Conservation (phyloP, 2,797 vertebrate genomes). For the Jordanella pulchra region DNA sequence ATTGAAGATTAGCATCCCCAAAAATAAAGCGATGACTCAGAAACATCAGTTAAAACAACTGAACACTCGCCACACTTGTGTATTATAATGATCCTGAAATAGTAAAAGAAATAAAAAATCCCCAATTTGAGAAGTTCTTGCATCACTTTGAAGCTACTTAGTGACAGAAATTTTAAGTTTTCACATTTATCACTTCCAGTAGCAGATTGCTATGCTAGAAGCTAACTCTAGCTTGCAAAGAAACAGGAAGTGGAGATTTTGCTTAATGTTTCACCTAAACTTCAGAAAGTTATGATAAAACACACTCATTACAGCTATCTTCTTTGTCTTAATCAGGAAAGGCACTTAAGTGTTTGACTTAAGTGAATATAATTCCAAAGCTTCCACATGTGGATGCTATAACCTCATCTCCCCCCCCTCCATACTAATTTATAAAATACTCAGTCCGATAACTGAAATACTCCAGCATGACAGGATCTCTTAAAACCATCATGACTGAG, state of each 20-base stretch:
- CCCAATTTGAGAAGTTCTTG: neutral
- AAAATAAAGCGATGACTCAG: neutral
- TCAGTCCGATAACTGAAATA: constrained; percentile 8
- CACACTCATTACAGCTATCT: neutral
- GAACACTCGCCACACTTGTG: neutral
- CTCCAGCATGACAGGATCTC: constrained; percentile 28
- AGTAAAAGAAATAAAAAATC: neutral
- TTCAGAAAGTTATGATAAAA: neutral
- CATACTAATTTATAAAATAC: neutral
- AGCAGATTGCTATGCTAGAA: neutral
- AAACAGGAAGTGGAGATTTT: neutral
- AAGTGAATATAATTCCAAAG: neutral
- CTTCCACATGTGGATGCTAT: neutral
- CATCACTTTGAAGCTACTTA: neutral
- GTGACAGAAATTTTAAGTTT: neutral
- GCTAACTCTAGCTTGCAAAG: neutral
- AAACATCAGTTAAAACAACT: neutral
- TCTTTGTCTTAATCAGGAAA: neutral
- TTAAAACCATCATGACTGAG: constrained; percentile 35
- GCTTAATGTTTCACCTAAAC: neutral
- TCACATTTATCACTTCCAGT: neutral
- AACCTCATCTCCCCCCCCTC: neutral
- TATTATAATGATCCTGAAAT: neutral
- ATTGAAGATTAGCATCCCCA: neutral
- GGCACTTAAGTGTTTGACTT: neutral